These are phyloP conservation scores for Caerostris extrusa DNA, from an alignment of 1,140 invertebrate genomes.

Conservation along the genomic window DNA sequence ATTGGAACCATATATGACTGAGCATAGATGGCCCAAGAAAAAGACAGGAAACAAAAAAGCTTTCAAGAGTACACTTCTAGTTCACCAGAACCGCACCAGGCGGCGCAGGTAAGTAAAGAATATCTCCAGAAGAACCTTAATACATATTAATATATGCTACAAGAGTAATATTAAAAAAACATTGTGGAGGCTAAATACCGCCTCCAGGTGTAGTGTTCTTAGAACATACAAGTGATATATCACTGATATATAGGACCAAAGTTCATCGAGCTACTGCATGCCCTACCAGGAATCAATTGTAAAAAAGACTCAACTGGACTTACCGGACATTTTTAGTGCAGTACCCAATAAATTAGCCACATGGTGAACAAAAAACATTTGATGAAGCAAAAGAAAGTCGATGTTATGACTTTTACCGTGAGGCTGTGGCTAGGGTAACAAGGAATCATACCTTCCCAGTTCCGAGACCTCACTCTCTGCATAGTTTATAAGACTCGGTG, in stretches of 20 bases:
- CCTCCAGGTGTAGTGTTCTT: constrained; percentile 78
- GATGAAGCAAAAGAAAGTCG: constrained; percentile 30
- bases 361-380: constrained; percentile 24
- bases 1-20: constrained; percentile 69
- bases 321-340: constrained; percentile 10
- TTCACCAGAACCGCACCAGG: constrained; percentile 61
- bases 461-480: constrained; percentile 27
- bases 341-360: constrained; percentile 74
- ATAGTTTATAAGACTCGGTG: not conserved
- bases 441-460: constrained; percentile 77
- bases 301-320: constrained; percentile 32
- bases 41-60: constrained; percentile 2
- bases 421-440: constrained; percentile 71
- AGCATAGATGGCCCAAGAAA: constrained; percentile 67
- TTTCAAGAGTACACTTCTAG: not conserved
- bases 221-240: constrained; percentile 80
- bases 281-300: constrained; percentile 37
- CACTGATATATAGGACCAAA: constrained; percentile 79
- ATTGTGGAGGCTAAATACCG: constrained; percentile 71
- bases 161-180: constrained; percentile 42
- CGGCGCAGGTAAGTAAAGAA: constrained; percentile 32
- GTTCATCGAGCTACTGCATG: constrained; percentile 64
- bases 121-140: not conserved
- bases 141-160: constrained; percentile 22
- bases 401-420: not conserved